Evolutionary conservation across 2,888 invertebrate genomes (phyloP), one percentile per base, ranked within the genome.

Genomic region (Balanococcus diminutus): DNA sequence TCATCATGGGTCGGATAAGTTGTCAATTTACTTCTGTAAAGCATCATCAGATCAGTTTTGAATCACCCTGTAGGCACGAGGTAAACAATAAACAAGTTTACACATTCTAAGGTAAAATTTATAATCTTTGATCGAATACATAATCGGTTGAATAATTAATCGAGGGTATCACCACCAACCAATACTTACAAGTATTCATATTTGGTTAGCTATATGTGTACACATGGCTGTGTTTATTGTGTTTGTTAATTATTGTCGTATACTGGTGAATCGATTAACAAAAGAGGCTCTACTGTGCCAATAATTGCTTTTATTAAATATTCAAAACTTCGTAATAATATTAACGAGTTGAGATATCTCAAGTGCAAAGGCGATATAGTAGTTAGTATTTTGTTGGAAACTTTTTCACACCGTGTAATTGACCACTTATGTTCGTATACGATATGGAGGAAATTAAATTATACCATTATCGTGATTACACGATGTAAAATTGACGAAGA

Each of bases 201-300:
- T 31, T 28, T 67, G 28, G 67, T 67, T 28, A 28, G 28, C 5
- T 56, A 19, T 19, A 42, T 42, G 42, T 8, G 19, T 67, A 67
- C 67, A 19, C 14, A 14, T 22, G 56, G 56, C 28, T 31, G 28
- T 67, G 67, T 67, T 67, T 67, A 67, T 67, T 67, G 28, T 31
- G 67, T 67, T 28, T 67, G 67, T 67, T 67, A 67, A 31, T 67
- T n/a, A n/a, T n/a, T 67, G 67, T 67, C 16, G 67, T 28, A 67
- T 67, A 8, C 8, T 67, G 2, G 28, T 16, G 28, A 9, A 67
- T 67, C 67, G 67, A 67, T 67, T 67, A 67, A 67, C 28, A 16
- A 25, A 28, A 67, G 28, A 31, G 67, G 28, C 28, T 67, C 67
- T 9, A n/a, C 22, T 9, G 3, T 67, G 67, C 25, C 28, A 67